phyloP scores from a whole-genome alignment of 1,140 invertebrate genomes.

The Monomorium pharaonis region DNA sequence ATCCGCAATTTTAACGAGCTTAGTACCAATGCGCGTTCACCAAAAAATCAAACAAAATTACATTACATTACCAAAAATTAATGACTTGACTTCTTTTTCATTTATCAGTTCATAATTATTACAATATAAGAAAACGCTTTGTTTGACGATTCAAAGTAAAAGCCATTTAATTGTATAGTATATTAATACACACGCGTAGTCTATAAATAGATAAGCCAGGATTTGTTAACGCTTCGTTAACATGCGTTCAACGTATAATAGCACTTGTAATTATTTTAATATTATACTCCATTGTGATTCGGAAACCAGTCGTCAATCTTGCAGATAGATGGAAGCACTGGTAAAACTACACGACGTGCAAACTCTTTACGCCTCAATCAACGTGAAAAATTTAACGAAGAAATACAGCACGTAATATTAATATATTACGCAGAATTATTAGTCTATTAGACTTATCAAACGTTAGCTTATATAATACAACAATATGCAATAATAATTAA shows the following conservation, averaged over 20 bases:
- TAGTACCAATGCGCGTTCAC: not conserved
- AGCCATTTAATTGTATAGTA: not conserved
- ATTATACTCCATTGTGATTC: conserved; percentile 3
- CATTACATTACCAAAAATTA: not conserved
- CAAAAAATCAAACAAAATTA: not conserved
- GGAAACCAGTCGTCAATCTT: conserved; percentile 5
- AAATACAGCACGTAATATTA: not conserved
- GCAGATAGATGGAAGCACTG: conserved; percentile 39
- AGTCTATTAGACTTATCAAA: not conserved
- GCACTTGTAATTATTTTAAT: not conserved
- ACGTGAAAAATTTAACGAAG: not conserved
- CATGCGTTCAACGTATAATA: not conserved
- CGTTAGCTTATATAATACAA: not conserved
- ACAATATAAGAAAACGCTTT: not conserved
- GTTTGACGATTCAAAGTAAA: not conserved
- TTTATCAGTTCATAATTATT: not conserved
- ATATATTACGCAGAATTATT: not conserved
- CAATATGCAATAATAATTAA: not conserved
- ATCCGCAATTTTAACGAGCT: not conserved
- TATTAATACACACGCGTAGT: not conserved
- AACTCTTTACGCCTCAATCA: conserved; percentile 28
- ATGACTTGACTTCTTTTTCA: not conserved
- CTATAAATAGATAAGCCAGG: not conserved
- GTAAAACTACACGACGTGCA: not conserved
- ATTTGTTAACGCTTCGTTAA: not conserved